phyloP scores from a whole-genome alignment of 2,888 invertebrate species.

The Ellobium chinense region DNA sequence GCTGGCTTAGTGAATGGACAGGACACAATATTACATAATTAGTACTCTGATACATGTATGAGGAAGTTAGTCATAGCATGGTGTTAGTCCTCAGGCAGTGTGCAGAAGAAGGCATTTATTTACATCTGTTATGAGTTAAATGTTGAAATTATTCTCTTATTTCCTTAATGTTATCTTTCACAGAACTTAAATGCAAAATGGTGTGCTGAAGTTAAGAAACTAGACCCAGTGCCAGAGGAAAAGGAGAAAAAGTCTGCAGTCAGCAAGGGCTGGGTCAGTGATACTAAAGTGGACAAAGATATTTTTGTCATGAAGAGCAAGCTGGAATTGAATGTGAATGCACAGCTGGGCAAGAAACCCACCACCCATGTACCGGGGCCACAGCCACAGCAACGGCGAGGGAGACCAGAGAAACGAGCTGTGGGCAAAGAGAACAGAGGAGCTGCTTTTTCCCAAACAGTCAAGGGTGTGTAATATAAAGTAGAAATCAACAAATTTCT shows the following conservation, averaged over 20 bases:
- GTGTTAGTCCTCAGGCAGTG: no score
- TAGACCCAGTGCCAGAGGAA: not conserved
- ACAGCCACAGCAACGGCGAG: not conserved
- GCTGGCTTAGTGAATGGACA: no score
- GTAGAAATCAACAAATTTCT: no score
- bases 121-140: not conserved
- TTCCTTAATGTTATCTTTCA: not conserved
- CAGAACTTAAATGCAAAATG: slow-evolving; percentile 64
- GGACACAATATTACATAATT: no score
- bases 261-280: slow-evolving; percentile 38
- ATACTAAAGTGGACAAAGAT: slow-evolving; percentile 34
- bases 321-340: not conserved
- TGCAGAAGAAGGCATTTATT: no score
- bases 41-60: no score
- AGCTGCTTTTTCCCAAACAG: not conserved
- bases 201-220: slow-evolving; percentile 51
- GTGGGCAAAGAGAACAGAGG: slow-evolving; percentile 16
- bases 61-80: no score
- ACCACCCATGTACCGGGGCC: not conserved
- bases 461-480: no score
- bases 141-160: not conserved
- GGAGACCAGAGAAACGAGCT: not conserved
- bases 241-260: slow-evolving; percentile 27
- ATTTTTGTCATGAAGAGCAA: slow-evolving; percentile 23
- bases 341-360: not conserved